These are phyloP conservation scores for Acanthosepion pharaonis DNA, from an alignment of 2,888 invertebrate species.

Conservation along the genomic window DNA sequence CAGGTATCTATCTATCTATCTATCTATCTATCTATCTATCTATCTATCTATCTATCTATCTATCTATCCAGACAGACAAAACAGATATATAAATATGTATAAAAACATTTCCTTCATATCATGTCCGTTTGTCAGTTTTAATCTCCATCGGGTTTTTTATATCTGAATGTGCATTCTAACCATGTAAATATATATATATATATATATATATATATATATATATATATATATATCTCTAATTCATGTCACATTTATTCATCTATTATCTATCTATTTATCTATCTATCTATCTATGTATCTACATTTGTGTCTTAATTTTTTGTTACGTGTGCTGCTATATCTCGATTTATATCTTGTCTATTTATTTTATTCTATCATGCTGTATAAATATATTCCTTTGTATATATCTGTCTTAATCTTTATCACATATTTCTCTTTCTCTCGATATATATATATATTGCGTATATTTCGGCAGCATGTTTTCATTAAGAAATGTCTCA, in stretches of 20 bases:
- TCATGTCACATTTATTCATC: neutral
- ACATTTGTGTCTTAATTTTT: neutral
- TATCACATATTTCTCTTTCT: neutral
- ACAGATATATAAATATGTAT: too few relatives aligned
- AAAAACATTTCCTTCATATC: too few relatives aligned
- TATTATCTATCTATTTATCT: too few relatives aligned
- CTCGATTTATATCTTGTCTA: neutral
- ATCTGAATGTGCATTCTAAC: too few relatives aligned
- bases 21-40: neutral
- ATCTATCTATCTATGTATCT: constrained; percentile 37
- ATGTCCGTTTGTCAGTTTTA: too few relatives aligned
- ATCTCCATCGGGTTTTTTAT: too few relatives aligned
- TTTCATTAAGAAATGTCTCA: too few relatives aligned
- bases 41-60: neutral
- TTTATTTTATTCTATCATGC: neutral
- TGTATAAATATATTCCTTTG: neutral
- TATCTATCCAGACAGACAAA: too few relatives aligned
- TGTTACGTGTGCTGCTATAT: neutral
- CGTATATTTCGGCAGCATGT: too few relatives aligned
- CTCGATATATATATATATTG: too few relatives aligned
- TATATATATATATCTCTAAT: neutral
- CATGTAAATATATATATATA: too few relatives aligned
- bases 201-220: neutral
- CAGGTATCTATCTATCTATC: too few relatives aligned
- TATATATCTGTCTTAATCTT: neutral